Base-by-base conservation (phyloP, 2,888 invertebrate genomes). In the Eustalomyia histrio region DNA sequence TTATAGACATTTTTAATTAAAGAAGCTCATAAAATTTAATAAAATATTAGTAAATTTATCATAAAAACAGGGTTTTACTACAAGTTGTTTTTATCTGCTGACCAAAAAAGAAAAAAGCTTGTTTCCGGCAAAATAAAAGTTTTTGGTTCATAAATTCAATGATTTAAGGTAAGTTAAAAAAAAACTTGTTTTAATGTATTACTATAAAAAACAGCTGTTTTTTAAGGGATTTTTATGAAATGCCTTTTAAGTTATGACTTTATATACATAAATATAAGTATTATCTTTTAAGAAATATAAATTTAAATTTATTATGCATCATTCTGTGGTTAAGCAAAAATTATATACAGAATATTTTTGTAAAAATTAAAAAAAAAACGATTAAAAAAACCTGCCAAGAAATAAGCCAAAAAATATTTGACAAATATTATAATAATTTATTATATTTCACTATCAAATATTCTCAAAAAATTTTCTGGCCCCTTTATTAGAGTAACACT, bases 61-160 rank as follows among this genome's bases (percentile, higher is more conserved):
- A 39, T 39, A 12, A 39, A 39, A 39, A 39, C 39, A 39, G 39
- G 39, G 6, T 39, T 39, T 39, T 12, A 39, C 1, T 29, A 29
- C 3, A 6, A 5, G 2, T 35, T 35, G 1, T 39, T 39, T 39
- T 39, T 3, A 39, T 12, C 39, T 39, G 39, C 39, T 39, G 12
- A 39, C 39, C 39, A 39, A 47, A 47, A 29, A 24, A 24, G 5
- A 24, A 24, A 24, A n/a, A 47, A 47, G n/a, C 43, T 14, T 47
- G 43, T 47, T 47, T 47, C 43, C 43, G 43, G 43, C 43, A 47
- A 47, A n/a, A 12, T 14, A 47, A 47, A 47, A 47, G 39, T 47
- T n/a, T 47, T 43, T 43, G 43, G 6, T n/a, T 47, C n/a, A 47
- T 47, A 14, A 47, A 4, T 47, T 47, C 43, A 47, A 47, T 47